Conservation (phyloP, 2,797 vertebrate species). For the Spea hammondii region DNA sequence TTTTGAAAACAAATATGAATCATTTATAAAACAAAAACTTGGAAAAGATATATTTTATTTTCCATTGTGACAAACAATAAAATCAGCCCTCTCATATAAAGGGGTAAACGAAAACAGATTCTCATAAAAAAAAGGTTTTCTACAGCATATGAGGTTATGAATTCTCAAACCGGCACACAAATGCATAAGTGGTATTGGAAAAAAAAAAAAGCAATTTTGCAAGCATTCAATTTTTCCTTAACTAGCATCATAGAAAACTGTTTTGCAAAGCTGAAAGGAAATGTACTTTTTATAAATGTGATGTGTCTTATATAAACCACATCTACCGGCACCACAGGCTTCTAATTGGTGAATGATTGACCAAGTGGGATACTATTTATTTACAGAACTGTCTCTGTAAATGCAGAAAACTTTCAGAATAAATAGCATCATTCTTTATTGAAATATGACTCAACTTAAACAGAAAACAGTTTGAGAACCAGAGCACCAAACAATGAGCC, state of each 20-base stretch:
- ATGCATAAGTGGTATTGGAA: background rate
- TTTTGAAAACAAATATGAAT: background rate
- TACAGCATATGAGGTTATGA: background rate
- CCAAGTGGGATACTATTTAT: too few relatives aligned
- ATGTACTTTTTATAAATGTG: too few relatives aligned
- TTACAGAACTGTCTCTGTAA: too few relatives aligned
- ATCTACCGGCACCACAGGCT: too few relatives aligned
- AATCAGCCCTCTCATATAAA: background rate
- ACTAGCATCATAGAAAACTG: conserved; percentile 16
- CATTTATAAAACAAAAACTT: background rate
- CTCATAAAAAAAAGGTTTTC: background rate
- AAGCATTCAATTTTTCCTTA: conserved; percentile 36
- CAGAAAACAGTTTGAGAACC: too few relatives aligned
- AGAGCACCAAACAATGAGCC: too few relatives aligned
- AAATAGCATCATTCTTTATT: too few relatives aligned
- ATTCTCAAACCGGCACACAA: conserved; percentile 4
- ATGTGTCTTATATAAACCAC: too few relatives aligned
- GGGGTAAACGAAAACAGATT: conserved; percentile 19
- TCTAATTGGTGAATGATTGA: too few relatives aligned
- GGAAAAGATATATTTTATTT: background rate
- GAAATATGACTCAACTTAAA: too few relatives aligned
- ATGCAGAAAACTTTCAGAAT: too few relatives aligned
- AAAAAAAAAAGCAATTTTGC: conserved; percentile 16
- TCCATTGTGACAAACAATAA: background rate
- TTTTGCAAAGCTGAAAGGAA: background rate